These are phyloP conservation scores for Acanthisitta chloris DNA, from an alignment of 2,113 vertebrate genomes.

Conservation along the genomic window DNA sequence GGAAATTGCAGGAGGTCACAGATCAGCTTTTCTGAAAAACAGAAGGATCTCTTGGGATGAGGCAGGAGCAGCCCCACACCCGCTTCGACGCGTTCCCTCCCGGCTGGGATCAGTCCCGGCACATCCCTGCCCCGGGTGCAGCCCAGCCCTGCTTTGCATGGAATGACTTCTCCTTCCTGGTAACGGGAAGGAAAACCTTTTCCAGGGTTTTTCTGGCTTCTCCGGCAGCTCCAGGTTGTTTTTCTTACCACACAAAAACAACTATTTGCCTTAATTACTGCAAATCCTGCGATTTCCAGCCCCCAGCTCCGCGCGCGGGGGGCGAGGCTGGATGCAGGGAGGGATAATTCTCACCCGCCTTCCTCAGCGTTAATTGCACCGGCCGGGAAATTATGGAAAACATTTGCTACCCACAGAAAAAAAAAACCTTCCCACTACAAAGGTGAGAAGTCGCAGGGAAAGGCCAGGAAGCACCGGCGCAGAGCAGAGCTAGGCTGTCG, in stretches of 20 bases:
- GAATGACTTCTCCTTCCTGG: not conserved
- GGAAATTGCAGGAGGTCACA: not conserved
- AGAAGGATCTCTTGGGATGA: not conserved
- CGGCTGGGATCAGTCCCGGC: not conserved
- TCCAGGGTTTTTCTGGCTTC: not conserved
- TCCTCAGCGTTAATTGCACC: not conserved
- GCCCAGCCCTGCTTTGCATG: not conserved
- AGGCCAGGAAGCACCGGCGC: accelerated
- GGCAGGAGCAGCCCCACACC: not conserved
- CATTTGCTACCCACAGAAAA: not conserved
- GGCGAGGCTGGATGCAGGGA: not conserved
- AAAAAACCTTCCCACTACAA: not conserved
- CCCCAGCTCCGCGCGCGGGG: not conserved
- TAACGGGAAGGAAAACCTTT: not conserved
- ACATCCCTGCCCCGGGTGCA: not conserved
- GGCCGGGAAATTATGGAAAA: conserved; percentile 11
- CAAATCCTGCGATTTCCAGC: conserved; percentile 9
- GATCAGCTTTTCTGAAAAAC: not conserved
- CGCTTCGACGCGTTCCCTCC: accelerated
- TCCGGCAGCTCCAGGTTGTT: not conserved
- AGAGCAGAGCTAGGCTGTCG: not conserved
- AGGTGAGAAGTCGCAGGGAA: not conserved
- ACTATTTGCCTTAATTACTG: conserved; percentile 25
- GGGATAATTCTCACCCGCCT: not conserved
- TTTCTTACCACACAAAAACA: conserved; percentile 22